Evolutionary conservation across 2,888 invertebrate species (phyloP).

Genomic region (Eupithecia abbreviata): DNA sequence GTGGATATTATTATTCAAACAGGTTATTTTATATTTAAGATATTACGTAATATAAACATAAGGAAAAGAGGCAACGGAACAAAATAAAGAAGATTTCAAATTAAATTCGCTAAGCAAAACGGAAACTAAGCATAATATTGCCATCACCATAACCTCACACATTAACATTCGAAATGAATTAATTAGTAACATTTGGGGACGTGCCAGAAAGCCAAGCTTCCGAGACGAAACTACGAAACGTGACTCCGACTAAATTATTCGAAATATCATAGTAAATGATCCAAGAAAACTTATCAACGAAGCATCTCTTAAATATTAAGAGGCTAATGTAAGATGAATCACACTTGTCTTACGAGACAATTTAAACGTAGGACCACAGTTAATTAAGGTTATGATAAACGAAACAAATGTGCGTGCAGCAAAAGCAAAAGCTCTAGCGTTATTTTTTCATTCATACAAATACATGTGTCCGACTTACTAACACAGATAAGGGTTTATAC

Average conservation of each 20-base stretch:
- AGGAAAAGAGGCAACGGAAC: neutral
- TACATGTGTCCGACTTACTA: conserved; percentile 78
- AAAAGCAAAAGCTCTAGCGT: conserved; percentile 79
- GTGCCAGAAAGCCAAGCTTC: conserved; percentile 48
- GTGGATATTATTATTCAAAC: neutral
- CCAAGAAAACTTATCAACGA: conserved; percentile 47
- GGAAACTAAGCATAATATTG: neutral
- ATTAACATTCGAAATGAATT: conserved; percentile 20
- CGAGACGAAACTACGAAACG: conserved; percentile 42
- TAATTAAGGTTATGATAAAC: conserved; percentile 81
- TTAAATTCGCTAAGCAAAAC: neutral
- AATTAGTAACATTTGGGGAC: conserved; percentile 47
- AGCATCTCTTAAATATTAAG: conserved; percentile 29
- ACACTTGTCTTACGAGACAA: conserved; percentile 58
- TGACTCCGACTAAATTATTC: conserved; percentile 39
- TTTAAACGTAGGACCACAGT: conserved; percentile 43
- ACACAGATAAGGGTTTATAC: conserved; percentile 69
- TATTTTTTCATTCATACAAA: conserved; percentile 83
- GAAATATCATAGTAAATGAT: conserved; percentile 43
- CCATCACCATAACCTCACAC: conserved; percentile 11
- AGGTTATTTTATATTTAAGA: neutral
- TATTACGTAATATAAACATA: neutral
- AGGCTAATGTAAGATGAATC: conserved; percentile 56
- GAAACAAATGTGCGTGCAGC: conserved; percentile 70
- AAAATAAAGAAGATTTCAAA: neutral